Evolutionary conservation across 2,113 vertebrate species (phyloP), one percentile per base, ranked within the genome.

Genomic region (Lethenteron camtschaticum): DNA sequence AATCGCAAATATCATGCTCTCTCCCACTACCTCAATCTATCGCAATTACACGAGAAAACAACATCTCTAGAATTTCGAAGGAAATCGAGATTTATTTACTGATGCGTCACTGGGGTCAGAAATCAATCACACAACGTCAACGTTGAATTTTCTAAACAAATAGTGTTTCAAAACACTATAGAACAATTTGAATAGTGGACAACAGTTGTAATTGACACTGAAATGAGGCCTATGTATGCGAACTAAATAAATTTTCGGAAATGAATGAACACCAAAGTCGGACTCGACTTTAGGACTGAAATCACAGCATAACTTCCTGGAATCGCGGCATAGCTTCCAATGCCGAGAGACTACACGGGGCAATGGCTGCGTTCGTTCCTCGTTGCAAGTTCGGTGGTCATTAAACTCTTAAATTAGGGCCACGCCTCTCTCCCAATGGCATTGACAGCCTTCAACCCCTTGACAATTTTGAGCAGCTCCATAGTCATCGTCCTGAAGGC

Each of bases 381-480:
- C 56, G 13, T 70, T 70, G 56, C 56, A 57, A 57, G 69, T 70
- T 57, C 58, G 56, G 13, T 70, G 69, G 69, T 70, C 69, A 57
- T 57, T 8, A 70, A 70, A 70, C 69, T 70, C 69, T 70, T 70
- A 56, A 70, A 66, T 57, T 16, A 11, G 55, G 57, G 69, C 11
- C 13, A 8, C 11, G 20, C 10, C 60, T 66, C 60, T 70, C 55
- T 70, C 69, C 13, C 9, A 68, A 18, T 13, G 56, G 56, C 69
- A 70, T 57, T 57, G 56, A 57, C 69, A 11, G 66, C 55, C 69
- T 57, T 70, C 69, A 70, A 13, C 58, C 69, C 12, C 55, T 16
- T 70, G 69, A 57, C n/a, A 70, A 57, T 58, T 70, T 70, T 68
- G 69, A 20, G 56, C 20, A 20, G 69, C 56, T 70, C 56, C 55